These are phyloP conservation scores for Thyatira batis DNA, from an alignment of 2,888 invertebrate species.

Conservation along the genomic window DNA sequence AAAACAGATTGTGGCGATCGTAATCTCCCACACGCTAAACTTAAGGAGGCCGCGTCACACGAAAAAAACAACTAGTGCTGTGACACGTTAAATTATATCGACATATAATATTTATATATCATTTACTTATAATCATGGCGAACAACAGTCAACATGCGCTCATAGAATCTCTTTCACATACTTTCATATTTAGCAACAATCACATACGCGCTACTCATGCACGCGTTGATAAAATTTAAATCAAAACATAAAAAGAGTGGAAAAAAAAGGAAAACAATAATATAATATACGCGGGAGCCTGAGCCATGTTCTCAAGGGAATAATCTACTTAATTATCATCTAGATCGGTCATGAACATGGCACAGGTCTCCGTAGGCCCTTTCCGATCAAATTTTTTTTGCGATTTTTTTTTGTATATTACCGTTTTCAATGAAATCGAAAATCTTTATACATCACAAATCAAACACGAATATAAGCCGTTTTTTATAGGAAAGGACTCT, in stretches of 20 bases:
- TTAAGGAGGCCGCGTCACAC: slow-evolving; percentile 28
- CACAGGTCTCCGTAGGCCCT: slow-evolving; percentile 59
- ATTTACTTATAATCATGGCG: slow-evolving; percentile 63
- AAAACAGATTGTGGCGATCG: slow-evolving; percentile 12
- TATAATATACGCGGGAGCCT: slow-evolving; percentile 40
- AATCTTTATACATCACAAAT: slow-evolving; percentile 67
- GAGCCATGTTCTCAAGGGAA: slow-evolving; percentile 45
- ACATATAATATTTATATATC: slow-evolving; percentile 44
- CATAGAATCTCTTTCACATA: slow-evolving; percentile 56
- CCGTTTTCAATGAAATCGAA: slow-evolving; percentile 40
- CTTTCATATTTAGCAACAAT: slow-evolving; percentile 56
- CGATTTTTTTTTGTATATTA: slow-evolving; percentile 50
- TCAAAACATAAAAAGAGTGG: slow-evolving; percentile 52
- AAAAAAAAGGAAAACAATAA: slow-evolving; percentile 54
- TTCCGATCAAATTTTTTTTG: slow-evolving; percentile 58
- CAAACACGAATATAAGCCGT: slow-evolving; percentile 59
- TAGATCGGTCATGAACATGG: slow-evolving; percentile 47
- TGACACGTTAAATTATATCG: slow-evolving; percentile 44
- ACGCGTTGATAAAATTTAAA: slow-evolving; percentile 72
- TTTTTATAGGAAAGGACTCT: slow-evolving; percentile 52
- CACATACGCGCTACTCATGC: slow-evolving; percentile 51
- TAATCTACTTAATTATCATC: slow-evolving; percentile 20
- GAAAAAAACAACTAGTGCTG: slow-evolving; percentile 25
- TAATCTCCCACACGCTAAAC: slow-evolving; percentile 31
- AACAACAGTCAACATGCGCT: slow-evolving; percentile 77